Conservation (phyloP, 2,113 vertebrate species). For the Paramormyrops kingsleyae region DNA sequence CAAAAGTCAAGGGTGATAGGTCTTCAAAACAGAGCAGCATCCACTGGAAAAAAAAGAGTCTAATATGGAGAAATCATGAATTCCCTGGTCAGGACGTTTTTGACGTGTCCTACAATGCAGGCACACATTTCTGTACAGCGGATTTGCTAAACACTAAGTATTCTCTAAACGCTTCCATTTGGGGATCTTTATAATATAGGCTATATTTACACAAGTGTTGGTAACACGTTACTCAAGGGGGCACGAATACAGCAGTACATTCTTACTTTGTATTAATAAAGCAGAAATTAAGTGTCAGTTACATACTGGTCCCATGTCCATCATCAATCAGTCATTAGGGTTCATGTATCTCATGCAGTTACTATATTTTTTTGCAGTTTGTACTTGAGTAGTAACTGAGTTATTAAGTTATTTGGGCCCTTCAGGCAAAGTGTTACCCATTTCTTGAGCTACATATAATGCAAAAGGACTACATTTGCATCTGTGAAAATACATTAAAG, state of each 20-base stretch:
- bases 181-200: background rate
- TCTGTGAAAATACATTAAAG: background rate
- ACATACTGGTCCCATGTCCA: background rate
- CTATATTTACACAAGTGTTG: background rate
- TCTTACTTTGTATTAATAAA: background rate
- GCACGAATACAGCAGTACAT: background rate
- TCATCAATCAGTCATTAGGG: background rate
- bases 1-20: conserved; percentile 58
- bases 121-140: conserved; percentile 1
- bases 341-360: background rate
- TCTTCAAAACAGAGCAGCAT: conserved; percentile 52
- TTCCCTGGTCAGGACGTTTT: conserved; percentile 41
- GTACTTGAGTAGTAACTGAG: background rate
- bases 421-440: background rate
- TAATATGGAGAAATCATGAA: conserved; percentile 56
- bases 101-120: conserved; percentile 7
- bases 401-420: background rate
- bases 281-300: background rate
- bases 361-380: background rate
- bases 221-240: background rate
- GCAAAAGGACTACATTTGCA: background rate
- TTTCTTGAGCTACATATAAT: background rate
- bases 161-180: background rate
- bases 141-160: background rate
- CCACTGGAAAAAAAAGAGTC: conserved; percentile 46